Evolutionary conservation across 2,888 invertebrate genomes (phyloP).

Genomic region (Notocelia uddmanniana): DNA sequence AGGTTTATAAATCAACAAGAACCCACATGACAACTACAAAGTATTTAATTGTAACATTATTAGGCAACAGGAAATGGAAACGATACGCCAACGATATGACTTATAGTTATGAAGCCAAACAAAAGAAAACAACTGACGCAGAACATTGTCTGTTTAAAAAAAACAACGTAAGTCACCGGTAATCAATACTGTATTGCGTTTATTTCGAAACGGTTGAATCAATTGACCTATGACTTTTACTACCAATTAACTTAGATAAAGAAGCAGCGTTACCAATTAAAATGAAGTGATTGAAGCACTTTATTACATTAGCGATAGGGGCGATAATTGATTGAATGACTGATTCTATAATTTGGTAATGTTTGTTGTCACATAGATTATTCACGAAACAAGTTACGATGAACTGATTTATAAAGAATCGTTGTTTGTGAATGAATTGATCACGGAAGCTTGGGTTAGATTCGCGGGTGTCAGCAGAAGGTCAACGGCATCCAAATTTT

Average conservation of each 20-base stretch:
- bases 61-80: conserved; percentile 42
- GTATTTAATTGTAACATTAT: conserved; percentile 1
- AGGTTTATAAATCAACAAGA: background rate
- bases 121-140: conserved; percentile 50
- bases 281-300: background rate
- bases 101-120: conserved; percentile 9
- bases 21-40: background rate
- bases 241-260: conserved; percentile 35
- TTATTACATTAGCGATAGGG: conserved; percentile 7
- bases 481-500: too few species aligned
- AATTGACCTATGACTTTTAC: conserved; percentile 58
- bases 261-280: conserved; percentile 7
- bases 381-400: conserved; percentile 37
- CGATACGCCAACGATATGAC: conserved; percentile 21
- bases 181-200: background rate
- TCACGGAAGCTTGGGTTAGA: conserved; percentile 16
- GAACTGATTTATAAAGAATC: conserved; percentile 23
- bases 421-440: conserved; percentile 32
- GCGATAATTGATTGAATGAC: conserved; percentile 7
- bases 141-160: conserved; percentile 27
- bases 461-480: background rate
- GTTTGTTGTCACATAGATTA: conserved; percentile 29
- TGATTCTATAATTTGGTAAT: background rate
- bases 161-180: conserved; percentile 2
- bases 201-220: conserved; percentile 11